Conservation (phyloP, 2,113 vertebrate species). For the Crotalus viridis region DNA sequence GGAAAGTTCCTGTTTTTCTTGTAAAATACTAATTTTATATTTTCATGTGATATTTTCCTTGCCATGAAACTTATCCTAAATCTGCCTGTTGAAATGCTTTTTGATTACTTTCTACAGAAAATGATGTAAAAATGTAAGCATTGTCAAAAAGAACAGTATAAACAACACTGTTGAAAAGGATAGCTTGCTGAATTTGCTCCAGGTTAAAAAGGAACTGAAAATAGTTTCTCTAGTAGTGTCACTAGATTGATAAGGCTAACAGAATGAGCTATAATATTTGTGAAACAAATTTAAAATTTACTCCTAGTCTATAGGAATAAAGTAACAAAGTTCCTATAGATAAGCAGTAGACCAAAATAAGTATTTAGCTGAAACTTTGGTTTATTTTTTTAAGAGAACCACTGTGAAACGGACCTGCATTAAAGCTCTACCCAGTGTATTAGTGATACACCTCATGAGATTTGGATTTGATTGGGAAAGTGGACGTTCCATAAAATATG, state of each 20-base stretch:
- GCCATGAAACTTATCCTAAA: not conserved
- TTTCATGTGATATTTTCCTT: not conserved
- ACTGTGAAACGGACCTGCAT: constrained; percentile 97
- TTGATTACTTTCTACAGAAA: not conserved
- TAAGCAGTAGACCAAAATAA: not conserved
- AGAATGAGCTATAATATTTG: not conserved
- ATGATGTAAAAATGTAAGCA: not conserved
- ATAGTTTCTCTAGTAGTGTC: not conserved
- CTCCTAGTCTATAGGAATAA: not conserved
- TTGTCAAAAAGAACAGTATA: not conserved
- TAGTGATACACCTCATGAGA: constrained; percentile 98
- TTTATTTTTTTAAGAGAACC: constrained; percentile 82
- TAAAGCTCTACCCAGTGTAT: constrained; percentile 90
- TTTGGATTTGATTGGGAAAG: constrained; percentile 99
- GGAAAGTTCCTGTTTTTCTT: not conserved
- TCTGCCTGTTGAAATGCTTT: not conserved
- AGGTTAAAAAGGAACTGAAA: not conserved
- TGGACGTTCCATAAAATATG: constrained; percentile 96
- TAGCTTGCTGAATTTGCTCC: not conserved
- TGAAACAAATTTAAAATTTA: not conserved
- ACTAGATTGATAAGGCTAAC: not conserved
- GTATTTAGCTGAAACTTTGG: constrained; percentile 35
- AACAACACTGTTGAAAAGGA: not conserved
- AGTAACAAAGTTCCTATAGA: not conserved
- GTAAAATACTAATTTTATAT: not conserved